Evolutionary conservation across 2,888 invertebrate species (phyloP).

Genomic region (Cephus rjabovi): DNA sequence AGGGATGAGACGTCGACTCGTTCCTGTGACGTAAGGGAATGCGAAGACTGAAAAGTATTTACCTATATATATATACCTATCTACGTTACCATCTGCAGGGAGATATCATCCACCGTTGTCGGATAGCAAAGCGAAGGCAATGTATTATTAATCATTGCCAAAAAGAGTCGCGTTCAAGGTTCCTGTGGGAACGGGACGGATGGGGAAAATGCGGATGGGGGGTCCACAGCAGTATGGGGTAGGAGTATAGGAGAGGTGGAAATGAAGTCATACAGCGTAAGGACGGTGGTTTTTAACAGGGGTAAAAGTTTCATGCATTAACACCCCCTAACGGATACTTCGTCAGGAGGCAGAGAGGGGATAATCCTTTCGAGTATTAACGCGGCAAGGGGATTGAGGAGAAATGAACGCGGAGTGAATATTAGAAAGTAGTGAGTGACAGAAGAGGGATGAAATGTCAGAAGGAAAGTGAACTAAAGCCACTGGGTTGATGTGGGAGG

Average conservation of each 20-base stretch:
- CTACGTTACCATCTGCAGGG: neutral
- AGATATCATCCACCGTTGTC: neutral
- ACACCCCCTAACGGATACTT: too few species aligned
- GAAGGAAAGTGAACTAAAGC: neutral
- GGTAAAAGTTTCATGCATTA: too few species aligned
- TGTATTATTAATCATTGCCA: neutral
- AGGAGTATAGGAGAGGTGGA: neutral
- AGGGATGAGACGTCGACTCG: neutral
- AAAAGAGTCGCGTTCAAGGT: neutral
- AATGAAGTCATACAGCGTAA: too few species aligned
- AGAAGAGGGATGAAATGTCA: conserved; percentile 32
- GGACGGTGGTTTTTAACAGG: too few species aligned
- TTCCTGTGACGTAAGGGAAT: neutral
- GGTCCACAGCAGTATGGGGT: neutral
- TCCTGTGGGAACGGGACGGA: neutral
- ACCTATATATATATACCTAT: neutral
- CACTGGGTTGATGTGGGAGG: too few species aligned
- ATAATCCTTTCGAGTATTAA: too few species aligned
- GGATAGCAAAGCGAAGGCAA: neutral
- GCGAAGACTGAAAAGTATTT: neutral
- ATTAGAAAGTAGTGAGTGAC: conserved; percentile 23
- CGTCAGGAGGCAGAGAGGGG: too few species aligned
- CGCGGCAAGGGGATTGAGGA: neutral
- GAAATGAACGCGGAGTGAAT: neutral
- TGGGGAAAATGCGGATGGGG: neutral